Evolutionary conservation across 2,113 vertebrate genomes (phyloP).

Genomic region (Tretioscincus oriximinensis): DNA sequence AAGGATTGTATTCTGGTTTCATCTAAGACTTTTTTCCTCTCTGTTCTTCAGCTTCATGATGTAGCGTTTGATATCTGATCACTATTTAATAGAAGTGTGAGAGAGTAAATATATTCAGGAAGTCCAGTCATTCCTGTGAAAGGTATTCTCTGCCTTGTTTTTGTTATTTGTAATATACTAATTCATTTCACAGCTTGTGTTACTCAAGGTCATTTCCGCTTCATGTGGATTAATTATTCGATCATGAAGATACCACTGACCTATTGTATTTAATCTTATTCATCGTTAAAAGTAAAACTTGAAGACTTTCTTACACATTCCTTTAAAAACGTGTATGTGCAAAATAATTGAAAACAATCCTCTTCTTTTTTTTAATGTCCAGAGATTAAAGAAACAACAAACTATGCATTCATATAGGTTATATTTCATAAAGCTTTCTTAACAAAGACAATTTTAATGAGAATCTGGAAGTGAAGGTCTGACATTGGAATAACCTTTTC

Average conservation of each 20-base stretch:
- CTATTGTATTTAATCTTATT: slow-evolving; percentile 25
- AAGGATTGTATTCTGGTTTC: slow-evolving; percentile 62
- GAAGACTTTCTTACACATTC: slow-evolving; percentile 29
- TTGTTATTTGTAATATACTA: not conserved
- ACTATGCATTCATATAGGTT: not conserved
- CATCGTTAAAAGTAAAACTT: slow-evolving; percentile 40
- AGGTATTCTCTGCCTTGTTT: not conserved
- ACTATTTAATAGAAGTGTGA: slow-evolving; percentile 42
- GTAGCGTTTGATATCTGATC: slow-evolving; percentile 49
- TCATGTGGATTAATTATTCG: slow-evolving; percentile 47
- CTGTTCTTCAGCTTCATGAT: slow-evolving; percentile 53
- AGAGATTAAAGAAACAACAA: not conserved
- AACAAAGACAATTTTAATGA: not conserved
- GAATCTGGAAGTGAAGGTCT: not conserved
- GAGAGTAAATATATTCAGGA: slow-evolving; percentile 24
- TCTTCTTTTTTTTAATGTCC: slow-evolving; percentile 29
- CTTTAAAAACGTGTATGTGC: slow-evolving; percentile 25
- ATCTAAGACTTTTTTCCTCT: slow-evolving; percentile 51
- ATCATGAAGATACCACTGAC: not conserved
- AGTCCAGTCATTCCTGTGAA: slow-evolving; percentile 26
- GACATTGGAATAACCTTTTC: not conserved
- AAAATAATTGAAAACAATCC: slow-evolving; percentile 15
- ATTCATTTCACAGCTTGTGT: not conserved
- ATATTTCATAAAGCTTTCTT: not conserved
- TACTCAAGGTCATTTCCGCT: slow-evolving; percentile 53